Percentiles rank a stretch among this genome's conserved stretches.
Evolutionary conservation across 2,888 invertebrate species (phyloP).

Genomic region (Caenorhabditis japonica): DNA sequence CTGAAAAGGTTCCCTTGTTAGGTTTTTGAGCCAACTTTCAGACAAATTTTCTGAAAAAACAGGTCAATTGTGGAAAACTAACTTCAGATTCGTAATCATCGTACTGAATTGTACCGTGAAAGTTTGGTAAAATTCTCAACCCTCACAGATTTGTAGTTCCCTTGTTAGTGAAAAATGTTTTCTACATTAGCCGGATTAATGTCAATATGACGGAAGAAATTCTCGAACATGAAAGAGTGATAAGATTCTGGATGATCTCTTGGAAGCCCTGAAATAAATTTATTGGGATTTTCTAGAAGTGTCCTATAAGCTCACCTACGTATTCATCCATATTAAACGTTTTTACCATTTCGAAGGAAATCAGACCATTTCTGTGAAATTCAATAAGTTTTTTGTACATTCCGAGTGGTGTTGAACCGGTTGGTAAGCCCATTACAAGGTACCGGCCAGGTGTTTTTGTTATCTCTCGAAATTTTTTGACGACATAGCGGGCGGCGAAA

Average conservation of each 20-base stretch:
- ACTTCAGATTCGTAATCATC: too few species aligned
- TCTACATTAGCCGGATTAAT: constrained; percentile 88
- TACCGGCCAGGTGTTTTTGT: constrained; percentile 82
- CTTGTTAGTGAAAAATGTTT: too few species aligned
- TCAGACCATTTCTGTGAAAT: constrained; percentile 87
- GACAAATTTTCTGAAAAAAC: too few species aligned
- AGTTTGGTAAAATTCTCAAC: too few species aligned
- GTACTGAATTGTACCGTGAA: too few species aligned
- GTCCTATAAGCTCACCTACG: constrained; percentile 82
- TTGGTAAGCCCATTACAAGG: constrained; percentile 95
- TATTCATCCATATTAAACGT: constrained; percentile 99
- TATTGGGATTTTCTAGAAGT: constrained; percentile 8
- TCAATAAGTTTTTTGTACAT: constrained; percentile 95
- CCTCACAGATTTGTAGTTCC: too few species aligned
- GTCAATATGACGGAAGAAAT: constrained; percentile 97
- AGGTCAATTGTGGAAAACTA: not conserved
- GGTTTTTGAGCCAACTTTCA: too few species aligned
- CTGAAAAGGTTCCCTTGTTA: too few species aligned
- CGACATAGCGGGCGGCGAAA: constrained; percentile 95
- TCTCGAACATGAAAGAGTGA: constrained; percentile 98
- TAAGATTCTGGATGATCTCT: constrained; percentile 96
- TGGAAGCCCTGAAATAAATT: constrained; percentile 82
- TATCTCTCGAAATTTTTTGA: constrained; percentile 87
- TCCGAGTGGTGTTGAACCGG: constrained; percentile 96
- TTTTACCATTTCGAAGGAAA: constrained; percentile 96